phyloP scores from a whole-genome alignment of 2,113 vertebrate species.

The Oryzias woworae region DNA sequence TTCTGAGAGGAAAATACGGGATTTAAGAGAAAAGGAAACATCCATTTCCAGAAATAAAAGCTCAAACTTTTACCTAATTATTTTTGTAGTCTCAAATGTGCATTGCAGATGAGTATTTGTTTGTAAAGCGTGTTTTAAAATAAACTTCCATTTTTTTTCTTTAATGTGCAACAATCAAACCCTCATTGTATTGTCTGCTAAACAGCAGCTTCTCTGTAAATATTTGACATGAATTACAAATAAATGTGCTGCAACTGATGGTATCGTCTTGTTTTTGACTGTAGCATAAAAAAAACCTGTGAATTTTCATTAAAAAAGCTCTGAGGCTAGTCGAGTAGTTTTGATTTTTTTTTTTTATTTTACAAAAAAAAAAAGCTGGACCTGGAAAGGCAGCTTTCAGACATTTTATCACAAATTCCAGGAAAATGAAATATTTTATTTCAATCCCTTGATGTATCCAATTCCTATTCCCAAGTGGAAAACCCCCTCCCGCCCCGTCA shows the following conservation, averaged over 20 bases:
- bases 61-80: too few species aligned
- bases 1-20: too few species aligned
- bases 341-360: background rate
- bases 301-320: too few species aligned
- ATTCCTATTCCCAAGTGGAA: constrained; percentile 8
- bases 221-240: constrained; percentile 63
- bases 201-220: constrained; percentile 65
- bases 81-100: background rate
- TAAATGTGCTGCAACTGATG: constrained; percentile 62
- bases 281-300: too few species aligned
- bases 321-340: too few species aligned
- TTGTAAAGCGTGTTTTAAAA: background rate
- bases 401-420: constrained; percentile 74
- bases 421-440: constrained; percentile 70
- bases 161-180: constrained; percentile 12
- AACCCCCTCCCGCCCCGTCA: constrained; percentile 7
- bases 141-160: background rate
- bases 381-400: constrained; percentile 58
- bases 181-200: constrained; percentile 39
- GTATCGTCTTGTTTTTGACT: background rate
- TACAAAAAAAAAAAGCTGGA: constrained; percentile 71
- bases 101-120: background rate
- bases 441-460: constrained; percentile 4
- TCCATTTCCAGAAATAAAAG: too few species aligned
- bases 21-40: too few species aligned